Conservation (phyloP, 2,797 vertebrate genomes). For the Anguilla anguilla region DNA sequence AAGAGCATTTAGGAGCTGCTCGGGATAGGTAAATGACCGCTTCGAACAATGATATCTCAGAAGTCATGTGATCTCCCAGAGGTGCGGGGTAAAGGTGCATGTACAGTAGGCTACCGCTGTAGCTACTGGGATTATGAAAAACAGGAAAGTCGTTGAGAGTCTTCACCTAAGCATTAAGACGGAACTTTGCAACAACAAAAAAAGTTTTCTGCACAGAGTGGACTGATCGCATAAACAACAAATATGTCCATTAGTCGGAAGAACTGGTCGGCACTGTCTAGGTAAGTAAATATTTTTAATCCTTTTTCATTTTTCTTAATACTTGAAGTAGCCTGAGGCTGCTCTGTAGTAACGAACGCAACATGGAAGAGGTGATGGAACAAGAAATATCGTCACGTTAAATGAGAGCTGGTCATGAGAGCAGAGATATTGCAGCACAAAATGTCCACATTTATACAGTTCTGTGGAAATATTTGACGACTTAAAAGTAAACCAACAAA, state of each 20-base stretch:
- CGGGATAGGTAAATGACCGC: constrained; percentile 60
- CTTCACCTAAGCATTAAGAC: background rate
- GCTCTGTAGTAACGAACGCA: background rate
- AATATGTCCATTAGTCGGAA: constrained; percentile 83
- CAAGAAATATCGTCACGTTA: background rate
- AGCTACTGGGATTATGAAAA: constrained; percentile 40
- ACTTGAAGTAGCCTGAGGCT: background rate
- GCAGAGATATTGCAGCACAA: background rate
- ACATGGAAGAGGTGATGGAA: background rate
- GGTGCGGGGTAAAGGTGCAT: constrained; percentile 81
- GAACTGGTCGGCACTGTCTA: constrained; percentile 91
- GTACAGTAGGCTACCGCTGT: constrained; percentile 54
- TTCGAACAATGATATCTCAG: constrained; percentile 61
- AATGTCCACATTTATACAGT: background rate
- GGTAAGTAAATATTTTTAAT: constrained; percentile 71
- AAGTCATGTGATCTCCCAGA: constrained; percentile 77
- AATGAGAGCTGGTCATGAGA: background rate
- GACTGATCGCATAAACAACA: constrained; percentile 13
- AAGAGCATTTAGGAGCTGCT: constrained; percentile 47
- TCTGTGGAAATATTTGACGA: background rate
- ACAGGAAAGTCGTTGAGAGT: constrained; percentile 14
- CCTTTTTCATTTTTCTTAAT: background rate
- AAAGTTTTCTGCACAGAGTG: background rate
- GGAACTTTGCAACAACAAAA: background rate
- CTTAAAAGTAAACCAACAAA: background rate